A percentile compares a stretch with the other conserved stretches of the same genome.
Conservation (phyloP, 1,140 invertebrate species). For the Scylla paramamosain region DNA sequence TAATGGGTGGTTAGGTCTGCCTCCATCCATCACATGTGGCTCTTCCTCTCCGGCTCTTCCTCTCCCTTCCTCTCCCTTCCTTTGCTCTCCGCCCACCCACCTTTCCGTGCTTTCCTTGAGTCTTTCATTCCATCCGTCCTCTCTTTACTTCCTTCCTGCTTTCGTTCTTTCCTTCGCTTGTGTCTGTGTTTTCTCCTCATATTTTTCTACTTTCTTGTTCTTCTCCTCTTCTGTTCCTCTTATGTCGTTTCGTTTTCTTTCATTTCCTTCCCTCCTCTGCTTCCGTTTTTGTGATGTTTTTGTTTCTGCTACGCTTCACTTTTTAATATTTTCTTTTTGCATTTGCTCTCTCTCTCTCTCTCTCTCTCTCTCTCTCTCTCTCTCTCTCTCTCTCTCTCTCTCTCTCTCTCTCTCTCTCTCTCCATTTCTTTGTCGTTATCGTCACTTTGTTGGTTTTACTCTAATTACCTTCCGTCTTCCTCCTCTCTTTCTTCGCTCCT, state of each 20-base stretch:
- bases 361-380: not conserved
- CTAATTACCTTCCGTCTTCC: not conserved
- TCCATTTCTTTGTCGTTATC: too few species aligned
- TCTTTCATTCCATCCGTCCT: not conserved
- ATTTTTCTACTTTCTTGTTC: too few species aligned
- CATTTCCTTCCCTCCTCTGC: not conserved
- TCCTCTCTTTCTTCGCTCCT: not conserved
- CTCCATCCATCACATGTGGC: not conserved
- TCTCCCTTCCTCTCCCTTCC: not conserved
- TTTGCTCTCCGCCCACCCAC: not conserved
- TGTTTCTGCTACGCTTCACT: not conserved
- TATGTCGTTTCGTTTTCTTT: not conserved
- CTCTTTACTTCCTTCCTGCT: not conserved
- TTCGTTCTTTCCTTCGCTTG: too few species aligned
- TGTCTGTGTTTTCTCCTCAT: too few species aligned
- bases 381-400: constrained; percentile 19
- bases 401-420: constrained; percentile 4
- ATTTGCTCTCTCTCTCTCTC: not conserved
- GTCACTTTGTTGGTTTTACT: too few species aligned
- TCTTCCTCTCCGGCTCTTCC: not conserved
- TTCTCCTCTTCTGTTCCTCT: too few species aligned
- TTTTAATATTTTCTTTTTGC: not conserved
- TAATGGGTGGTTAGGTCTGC: not conserved
- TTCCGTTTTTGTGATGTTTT: not conserved
- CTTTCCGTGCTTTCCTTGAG: not conserved